Conservation (phyloP, 1,140 invertebrate genomes). For the Cydia strobilella region DNA sequence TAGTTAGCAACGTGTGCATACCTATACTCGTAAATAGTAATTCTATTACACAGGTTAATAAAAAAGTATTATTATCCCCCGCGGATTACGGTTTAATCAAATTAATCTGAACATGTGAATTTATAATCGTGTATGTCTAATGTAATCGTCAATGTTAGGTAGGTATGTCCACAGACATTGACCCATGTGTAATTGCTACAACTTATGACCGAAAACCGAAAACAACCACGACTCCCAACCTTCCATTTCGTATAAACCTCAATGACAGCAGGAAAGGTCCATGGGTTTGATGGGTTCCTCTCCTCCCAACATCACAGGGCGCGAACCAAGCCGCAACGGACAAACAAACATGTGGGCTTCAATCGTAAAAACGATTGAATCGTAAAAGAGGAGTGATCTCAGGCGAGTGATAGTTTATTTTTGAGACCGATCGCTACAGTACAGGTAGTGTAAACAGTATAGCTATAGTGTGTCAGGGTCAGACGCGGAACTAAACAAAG, state of each 20-base stretch:
- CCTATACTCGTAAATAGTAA: too few species aligned
- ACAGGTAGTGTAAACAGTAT: background rate
- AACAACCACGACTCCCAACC: background rate
- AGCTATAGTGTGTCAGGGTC: background rate
- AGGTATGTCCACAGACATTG: too few species aligned
- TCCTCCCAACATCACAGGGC: background rate
- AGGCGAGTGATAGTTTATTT: conserved; percentile 24
- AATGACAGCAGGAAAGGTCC: conserved; percentile 4
- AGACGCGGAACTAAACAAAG: background rate
- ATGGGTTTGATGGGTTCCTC: background rate
- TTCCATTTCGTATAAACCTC: background rate
- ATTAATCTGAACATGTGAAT: too few species aligned
- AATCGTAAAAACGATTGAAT: conserved; percentile 22
- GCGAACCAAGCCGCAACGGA: background rate
- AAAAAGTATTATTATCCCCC: too few species aligned
- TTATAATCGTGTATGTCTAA: too few species aligned
- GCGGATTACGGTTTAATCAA: too few species aligned
- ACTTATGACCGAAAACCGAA: too few species aligned
- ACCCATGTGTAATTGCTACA: too few species aligned
- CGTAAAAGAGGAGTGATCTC: conserved; percentile 23
- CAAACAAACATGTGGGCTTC: conserved; percentile 10
- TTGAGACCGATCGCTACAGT: background rate
- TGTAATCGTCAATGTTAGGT: too few species aligned
- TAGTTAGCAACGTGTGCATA: too few species aligned
- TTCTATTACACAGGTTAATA: too few species aligned